Percentiles rank a stretch among this genome's conserved stretches.
These are phyloP conservation scores for Mythimna ferrago DNA, from an alignment of 2,888 invertebrate species.

Conservation along the genomic window DNA sequence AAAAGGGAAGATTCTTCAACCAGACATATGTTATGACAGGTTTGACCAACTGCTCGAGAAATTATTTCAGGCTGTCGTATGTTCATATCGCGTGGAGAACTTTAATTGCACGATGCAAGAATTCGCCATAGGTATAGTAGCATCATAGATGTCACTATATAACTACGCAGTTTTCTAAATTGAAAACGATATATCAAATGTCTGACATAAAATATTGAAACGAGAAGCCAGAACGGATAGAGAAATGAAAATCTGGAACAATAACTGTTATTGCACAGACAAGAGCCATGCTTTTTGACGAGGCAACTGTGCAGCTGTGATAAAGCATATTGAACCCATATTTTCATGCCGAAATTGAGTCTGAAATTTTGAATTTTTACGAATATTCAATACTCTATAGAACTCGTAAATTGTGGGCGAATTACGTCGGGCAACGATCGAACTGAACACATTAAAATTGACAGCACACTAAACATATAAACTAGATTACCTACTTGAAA, in stretches of 20 bases:
- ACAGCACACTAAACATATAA: conserved; percentile 28
- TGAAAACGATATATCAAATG: no score
- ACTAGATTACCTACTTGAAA: conserved; percentile 20
- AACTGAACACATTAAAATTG: conserved; percentile 13
- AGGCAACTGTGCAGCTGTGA: conserved; percentile 10
- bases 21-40: no score
- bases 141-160: no score
- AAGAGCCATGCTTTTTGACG: not conserved
- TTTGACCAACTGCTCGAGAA: no score
- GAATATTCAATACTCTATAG: not conserved
- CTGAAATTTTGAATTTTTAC: not conserved
- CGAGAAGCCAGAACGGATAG: not conserved
- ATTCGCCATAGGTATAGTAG: no score
- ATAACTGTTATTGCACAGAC: conserved; percentile 2
- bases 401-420: conserved; percentile 8
- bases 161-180: no score
- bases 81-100: no score
- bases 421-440: not conserved
- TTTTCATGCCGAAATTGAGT: conserved; percentile 23
- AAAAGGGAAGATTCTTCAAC: no score
- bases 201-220: no score
- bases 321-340: conserved; percentile 24
- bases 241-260: not conserved
- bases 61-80: no score
- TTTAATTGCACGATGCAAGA: no score